Evolutionary conservation across 2,888 invertebrate species (phyloP).

Genomic region (Neoaliturus tenellus): DNA sequence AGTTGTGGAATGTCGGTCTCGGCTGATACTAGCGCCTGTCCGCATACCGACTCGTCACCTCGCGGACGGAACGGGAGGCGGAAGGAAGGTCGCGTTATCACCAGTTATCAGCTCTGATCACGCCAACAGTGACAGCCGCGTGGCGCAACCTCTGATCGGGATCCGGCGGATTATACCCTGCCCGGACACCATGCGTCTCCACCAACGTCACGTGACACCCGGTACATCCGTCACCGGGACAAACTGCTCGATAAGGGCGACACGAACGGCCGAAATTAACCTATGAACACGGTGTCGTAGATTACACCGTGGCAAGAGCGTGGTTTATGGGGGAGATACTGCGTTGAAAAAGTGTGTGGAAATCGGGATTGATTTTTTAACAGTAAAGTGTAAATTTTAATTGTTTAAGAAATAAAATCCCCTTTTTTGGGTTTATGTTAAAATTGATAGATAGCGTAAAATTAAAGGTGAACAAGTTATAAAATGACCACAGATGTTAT

Average conservation of each 20-base stretch:
- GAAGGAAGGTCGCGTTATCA: constrained; percentile 21
- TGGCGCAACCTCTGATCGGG: constrained; percentile 10
- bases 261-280: constrained; percentile 24
- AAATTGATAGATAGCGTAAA: no score
- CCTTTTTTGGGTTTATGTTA: no score
- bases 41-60: neutral
- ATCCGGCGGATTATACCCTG: constrained; percentile 5
- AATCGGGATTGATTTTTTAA: no score
- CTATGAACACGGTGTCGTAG: constrained; percentile 28
- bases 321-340: no score
- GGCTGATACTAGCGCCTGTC: no score
- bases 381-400: no score
- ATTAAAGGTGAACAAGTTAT: no score
- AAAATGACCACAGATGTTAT: no score
- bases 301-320: neutral
- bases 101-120: neutral
- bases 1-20: neutral
- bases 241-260: neutral
- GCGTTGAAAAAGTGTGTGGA: no score
- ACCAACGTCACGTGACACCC: neutral
- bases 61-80: constrained; percentile 21
- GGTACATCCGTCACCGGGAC: neutral
- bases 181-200: neutral
- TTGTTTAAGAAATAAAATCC: no score
- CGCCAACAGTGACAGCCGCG: neutral